Percentiles rank a stretch among this genome's conserved stretches.
Conservation (phyloP, 2,113 vertebrate species). For the Henicopernis longicauda region DNA sequence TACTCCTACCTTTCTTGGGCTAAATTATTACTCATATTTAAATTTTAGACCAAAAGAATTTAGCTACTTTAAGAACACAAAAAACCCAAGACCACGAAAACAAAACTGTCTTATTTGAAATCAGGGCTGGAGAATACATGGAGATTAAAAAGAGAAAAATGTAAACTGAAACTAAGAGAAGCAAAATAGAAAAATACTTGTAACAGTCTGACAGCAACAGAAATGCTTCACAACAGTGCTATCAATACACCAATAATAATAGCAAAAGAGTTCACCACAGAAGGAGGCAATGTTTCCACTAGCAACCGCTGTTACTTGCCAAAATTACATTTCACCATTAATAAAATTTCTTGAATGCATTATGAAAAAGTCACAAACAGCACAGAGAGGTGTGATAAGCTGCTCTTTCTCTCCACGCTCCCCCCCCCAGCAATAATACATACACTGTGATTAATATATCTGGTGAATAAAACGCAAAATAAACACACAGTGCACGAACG, state of each 20-base stretch:
- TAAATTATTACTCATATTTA: neutral
- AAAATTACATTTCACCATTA: neutral
- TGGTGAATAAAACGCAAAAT: neutral
- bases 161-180: neutral
- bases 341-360: neutral
- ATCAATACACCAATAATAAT: neutral
- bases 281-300: neutral
- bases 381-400: neutral
- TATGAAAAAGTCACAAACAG: neutral
- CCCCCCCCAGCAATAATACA: neutral
- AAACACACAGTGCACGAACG: neutral
- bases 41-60: neutral
- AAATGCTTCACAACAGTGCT: neutral
- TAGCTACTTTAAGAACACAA: neutral
- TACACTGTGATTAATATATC: neutral
- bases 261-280: neutral
- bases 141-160: neutral
- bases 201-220: neutral
- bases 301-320: neutral
- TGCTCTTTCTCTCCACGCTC: neutral
- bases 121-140: neutral
- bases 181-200: neutral
- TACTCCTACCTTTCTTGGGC: neutral
- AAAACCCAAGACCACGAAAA: fast-evolving
- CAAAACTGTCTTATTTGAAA: neutral